Evolutionary conservation across 2,888 invertebrate species (phyloP), one percentile per base, ranked within the genome.

Genomic region (Rapana venosa): DNA sequence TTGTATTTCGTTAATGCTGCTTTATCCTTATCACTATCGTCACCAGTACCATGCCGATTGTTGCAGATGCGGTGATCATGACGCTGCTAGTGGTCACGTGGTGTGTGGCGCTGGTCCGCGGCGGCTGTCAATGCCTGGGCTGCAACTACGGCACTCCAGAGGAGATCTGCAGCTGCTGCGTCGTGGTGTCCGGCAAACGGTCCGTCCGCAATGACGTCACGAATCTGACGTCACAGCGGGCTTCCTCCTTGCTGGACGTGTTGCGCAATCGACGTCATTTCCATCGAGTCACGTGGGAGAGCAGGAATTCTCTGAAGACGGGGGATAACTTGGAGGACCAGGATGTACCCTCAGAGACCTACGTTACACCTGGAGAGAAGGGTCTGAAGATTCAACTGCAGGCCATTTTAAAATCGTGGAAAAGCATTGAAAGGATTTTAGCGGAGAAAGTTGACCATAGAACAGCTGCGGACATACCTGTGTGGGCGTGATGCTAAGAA

Each of bases 141-240:
- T 79, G 77, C 77, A 32, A 32, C 77, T 32, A 32, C 77, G 77
- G 77, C 32, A 32, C 77, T 17, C 77, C 77, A 1, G 17, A 35
- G 32, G 26, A 79, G 77, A 79, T 32, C 32, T 79, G 77, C 32
- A 13, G 17, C 11, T 79, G 77, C 77, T 79, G 77, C 77, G 77
- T 79, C 77, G 17, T 79, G 13, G 26, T 17, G 32, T 79, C 77
- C 32, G 77, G 77, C 32, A 79, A 79, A 35, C 77, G 77, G 17
- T 79, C 77, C 32, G 77, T 79, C 77, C 77, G 32, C 74, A 15
- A 32, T 79, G 77, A 79, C 77, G 77, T 32, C 32, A 79, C 77
- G 13, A 32, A 8, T 79, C 77, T 79, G 77, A 35, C 77, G 77
- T 32, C 47, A 47, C 47, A 5, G 8, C 47, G 11, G 17, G 32